Evolutionary conservation across 2,113 vertebrate species (phyloP).

Genomic region (Syngnathoides biaculeatus): DNA sequence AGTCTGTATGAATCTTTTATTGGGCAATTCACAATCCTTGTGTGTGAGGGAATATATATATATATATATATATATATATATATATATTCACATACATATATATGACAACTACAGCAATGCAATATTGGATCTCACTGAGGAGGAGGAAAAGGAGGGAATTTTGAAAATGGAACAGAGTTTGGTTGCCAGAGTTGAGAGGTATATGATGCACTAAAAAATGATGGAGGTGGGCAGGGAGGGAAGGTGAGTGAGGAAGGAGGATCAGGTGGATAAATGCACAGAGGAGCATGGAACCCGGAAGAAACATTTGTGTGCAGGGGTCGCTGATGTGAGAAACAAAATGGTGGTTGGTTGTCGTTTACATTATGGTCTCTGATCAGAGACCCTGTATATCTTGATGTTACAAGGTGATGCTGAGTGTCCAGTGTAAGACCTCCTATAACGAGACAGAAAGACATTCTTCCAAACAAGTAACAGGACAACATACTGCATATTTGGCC

Average conservation of each 20-base stretch:
- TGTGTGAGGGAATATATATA: too few species aligned
- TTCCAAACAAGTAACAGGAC: not conserved
- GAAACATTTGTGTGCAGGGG: slow-evolving; percentile 8
- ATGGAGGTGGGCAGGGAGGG: slow-evolving; percentile 47
- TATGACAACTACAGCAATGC: too few species aligned
- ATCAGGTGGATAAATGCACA: slow-evolving; percentile 45
- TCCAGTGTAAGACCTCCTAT: slow-evolving; percentile 24
- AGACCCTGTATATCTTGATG: slow-evolving; percentile 17
- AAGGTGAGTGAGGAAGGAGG: slow-evolving; percentile 35
- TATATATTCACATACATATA: too few species aligned
- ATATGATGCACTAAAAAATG: slow-evolving; percentile 49
- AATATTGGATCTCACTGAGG: slow-evolving; percentile 37
- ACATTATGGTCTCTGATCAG: slow-evolving; percentile 35
- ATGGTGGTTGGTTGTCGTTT: not conserved
- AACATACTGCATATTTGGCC: not conserved
- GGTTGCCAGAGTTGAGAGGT: slow-evolving; percentile 40
- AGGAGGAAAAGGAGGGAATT: slow-evolving; percentile 24
- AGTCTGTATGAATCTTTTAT: too few species aligned
- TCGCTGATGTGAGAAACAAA: slow-evolving; percentile 6
- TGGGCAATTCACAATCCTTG: too few species aligned
- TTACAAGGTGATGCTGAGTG: slow-evolving; percentile 8
- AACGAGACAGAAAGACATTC: not conserved
- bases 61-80: too few species aligned
- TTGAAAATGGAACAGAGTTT: slow-evolving; percentile 34
- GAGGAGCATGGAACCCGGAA: slow-evolving; percentile 39